phyloP scores from a whole-genome alignment of 2,797 vertebrate species.

The Euthynnus affinis region DNA sequence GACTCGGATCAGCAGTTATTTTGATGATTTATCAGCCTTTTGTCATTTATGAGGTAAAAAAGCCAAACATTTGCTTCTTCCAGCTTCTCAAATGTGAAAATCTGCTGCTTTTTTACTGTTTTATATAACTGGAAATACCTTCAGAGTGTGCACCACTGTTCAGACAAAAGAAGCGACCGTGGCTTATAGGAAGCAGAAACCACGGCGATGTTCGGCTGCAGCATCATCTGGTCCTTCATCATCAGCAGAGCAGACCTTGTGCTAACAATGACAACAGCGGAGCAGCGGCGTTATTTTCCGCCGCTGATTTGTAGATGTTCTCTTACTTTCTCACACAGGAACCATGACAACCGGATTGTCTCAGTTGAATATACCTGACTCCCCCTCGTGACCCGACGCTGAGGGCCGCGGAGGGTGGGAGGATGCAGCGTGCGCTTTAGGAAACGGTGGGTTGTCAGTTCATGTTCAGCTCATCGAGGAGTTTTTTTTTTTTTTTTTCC shows the following conservation, averaged over 20 bases:
- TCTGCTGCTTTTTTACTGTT: too few relatives aligned
- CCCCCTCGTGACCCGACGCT: conserved; percentile 22
- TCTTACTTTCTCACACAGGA: conserved; percentile 1
- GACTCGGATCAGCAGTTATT: too few relatives aligned
- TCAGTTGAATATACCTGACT: conserved; percentile 4
- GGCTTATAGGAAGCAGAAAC: too few relatives aligned
- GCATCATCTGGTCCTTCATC: background rate
- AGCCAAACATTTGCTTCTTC: too few relatives aligned
- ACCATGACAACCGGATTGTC: conserved; percentile 23
- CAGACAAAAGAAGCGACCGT: too few relatives aligned
- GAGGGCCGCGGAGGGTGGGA: conserved; percentile 23
- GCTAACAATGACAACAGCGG: background rate
- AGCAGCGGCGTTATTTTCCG: background rate
- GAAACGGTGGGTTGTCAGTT: conserved; percentile 10
- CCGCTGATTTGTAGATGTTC: background rate
- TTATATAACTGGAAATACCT: too few relatives aligned
- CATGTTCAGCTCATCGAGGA: conserved; percentile 1
- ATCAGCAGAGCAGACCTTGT: background rate
- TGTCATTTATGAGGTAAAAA: too few relatives aligned
- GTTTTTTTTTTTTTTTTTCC: conserved; percentile 7
- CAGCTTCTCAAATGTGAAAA: too few relatives aligned
- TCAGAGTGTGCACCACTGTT: too few relatives aligned
- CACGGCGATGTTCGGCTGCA: background rate
- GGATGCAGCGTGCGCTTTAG: background rate
- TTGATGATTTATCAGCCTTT: too few relatives aligned